A percentile compares a stretch with the other conserved stretches of the same genome.
These are phyloP conservation scores for Epinotia bilunana DNA, from an alignment of 2,888 invertebrate species.

Conservation along the genomic window DNA sequence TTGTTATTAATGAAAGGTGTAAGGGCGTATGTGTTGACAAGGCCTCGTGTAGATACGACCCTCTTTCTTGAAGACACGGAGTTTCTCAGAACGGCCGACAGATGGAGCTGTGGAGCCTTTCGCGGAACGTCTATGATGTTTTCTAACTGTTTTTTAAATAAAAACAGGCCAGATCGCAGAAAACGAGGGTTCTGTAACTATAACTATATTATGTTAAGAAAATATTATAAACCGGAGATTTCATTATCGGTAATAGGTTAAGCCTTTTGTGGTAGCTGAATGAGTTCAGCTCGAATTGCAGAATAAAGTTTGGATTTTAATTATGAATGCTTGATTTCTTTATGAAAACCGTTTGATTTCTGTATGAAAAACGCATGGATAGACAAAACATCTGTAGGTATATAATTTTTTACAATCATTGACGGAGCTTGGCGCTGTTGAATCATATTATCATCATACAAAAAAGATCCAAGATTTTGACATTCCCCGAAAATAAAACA, in stretches of 20 bases:
- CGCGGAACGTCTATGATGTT: conserved; percentile 54
- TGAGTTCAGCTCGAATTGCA: no score
- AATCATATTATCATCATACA: conserved; percentile 16
- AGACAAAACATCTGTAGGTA: not conserved
- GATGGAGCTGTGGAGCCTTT: conserved; percentile 59
- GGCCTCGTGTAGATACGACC: not conserved
- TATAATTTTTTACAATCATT: not conserved
- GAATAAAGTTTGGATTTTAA: no score
- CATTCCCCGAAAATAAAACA: conserved; percentile 53
- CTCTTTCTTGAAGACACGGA: not conserved
- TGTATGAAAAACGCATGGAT: no score
- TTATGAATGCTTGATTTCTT: no score
- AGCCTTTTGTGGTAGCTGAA: no score
- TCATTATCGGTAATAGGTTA: no score
- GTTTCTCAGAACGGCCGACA: conserved; percentile 61
- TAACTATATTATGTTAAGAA: not conserved
- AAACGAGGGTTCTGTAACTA: not conserved
- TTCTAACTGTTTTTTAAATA: conserved; percentile 36
- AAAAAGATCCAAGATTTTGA: conserved; percentile 22
- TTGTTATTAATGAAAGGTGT: not conserved
- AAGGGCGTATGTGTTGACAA: not conserved
- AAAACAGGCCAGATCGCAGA: conserved; percentile 18
- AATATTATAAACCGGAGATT: no score
- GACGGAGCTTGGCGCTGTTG: not conserved
- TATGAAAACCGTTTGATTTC: no score